Percentiles rank a stretch among this genome's conserved stretches.
Conservation (phyloP, 2,797 vertebrate genomes). For the Anolis apletophallus region DNA sequence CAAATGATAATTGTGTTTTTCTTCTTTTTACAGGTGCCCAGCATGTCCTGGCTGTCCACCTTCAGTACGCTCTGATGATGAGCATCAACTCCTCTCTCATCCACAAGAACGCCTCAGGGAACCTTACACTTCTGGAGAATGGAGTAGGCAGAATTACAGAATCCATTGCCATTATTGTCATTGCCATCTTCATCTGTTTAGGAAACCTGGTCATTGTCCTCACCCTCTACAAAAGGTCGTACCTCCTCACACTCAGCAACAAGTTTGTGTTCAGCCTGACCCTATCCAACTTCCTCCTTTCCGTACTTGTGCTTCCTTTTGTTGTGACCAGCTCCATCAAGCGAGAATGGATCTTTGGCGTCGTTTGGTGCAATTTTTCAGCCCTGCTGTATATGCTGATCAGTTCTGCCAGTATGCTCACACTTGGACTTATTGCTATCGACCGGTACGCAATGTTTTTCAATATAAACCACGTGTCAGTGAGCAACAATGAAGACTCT, state of each 20-base stretch:
- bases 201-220: constrained; percentile 92
- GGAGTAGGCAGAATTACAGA: constrained; percentile 82
- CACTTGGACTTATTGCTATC: constrained; percentile 94
- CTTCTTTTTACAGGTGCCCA: constrained; percentile 66
- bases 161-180: constrained; percentile 89
- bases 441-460: constrained; percentile 85
- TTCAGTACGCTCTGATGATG: constrained; percentile 82
- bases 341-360: constrained; percentile 95
- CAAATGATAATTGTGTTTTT: constrained; percentile 10
- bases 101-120: constrained; percentile 81
- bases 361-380: constrained; percentile 99
- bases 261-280: constrained; percentile 99
- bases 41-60: constrained; percentile 75
- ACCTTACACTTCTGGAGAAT: constrained; percentile 65
- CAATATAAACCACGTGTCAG: not conserved
- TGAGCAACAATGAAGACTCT: not conserved
- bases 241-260: constrained; percentile 97
- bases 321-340: constrained; percentile 91
- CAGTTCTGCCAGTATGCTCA: constrained; percentile 98
- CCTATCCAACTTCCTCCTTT: constrained; percentile 93
- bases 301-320: constrained; percentile 92
- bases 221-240: constrained; percentile 94
- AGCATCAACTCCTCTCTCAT: constrained; percentile 84
- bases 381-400: constrained; percentile 96
- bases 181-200: constrained; percentile 90